Evolutionary conservation across 2,888 invertebrate species (phyloP).

Genomic region (Bimastos eiseni): DNA sequence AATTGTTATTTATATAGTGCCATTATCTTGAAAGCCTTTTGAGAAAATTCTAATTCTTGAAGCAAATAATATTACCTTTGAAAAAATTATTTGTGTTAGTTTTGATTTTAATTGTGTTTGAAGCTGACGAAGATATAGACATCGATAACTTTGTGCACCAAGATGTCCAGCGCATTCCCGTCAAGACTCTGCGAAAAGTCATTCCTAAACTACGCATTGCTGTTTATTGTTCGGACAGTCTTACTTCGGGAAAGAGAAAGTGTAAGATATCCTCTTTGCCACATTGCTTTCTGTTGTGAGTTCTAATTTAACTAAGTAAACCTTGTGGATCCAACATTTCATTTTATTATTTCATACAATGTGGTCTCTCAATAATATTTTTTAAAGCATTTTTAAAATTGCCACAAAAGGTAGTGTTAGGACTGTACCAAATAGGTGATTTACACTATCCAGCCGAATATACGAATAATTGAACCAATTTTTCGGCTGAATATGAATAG

Average conservation of each 20-base stretch:
- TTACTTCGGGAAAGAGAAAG: constrained; percentile 35
- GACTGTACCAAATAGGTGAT: no score
- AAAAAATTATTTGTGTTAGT: neutral
- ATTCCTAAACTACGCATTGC: constrained; percentile 35
- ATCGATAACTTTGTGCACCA: constrained; percentile 30
- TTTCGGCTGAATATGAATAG: no score
- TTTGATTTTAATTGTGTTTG: neutral
- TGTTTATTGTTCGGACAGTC: constrained; percentile 32
- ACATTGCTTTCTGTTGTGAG: neutral
- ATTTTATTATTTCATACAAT: neutral
- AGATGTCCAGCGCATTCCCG: constrained; percentile 34
- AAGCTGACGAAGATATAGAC: constrained; percentile 32
- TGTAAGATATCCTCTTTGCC: constrained; percentile 20
- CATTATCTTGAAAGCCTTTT: no score
- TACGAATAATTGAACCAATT: no score
- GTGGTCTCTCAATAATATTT: neutral
- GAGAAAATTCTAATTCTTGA: neutral
- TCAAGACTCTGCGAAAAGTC: constrained; percentile 37
- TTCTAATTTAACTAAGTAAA: neutral
- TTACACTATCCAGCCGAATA: no score
- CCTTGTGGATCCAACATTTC: neutral
- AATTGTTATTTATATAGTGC: neutral
- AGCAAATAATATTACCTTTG: neutral
- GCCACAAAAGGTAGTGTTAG: neutral
- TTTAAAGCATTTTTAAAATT: neutral